Conservation (phyloP, 2,113 vertebrate genomes). For the Eonycteris spelaea region DNA sequence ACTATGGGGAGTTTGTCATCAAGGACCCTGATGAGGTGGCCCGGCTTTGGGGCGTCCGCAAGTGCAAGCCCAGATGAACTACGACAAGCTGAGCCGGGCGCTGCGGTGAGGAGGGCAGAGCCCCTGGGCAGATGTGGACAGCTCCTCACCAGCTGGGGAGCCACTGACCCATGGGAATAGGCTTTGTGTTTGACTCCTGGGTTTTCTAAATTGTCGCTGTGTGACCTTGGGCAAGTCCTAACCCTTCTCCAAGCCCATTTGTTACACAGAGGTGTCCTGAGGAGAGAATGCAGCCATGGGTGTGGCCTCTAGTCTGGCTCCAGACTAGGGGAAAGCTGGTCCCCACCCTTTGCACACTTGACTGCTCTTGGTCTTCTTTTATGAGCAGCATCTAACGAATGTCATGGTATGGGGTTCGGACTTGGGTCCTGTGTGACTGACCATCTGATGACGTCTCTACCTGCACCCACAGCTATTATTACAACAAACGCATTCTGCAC, state of each 20-base stretch:
- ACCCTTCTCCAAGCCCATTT: neutral
- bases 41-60: constrained; percentile 91
- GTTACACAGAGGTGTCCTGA: neutral
- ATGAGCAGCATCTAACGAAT: rapidly evolving
- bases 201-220: neutral
- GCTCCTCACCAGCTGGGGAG: neutral
- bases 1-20: constrained; percentile 95
- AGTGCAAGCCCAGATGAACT: constrained; percentile 97
- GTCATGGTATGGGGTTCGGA: neutral
- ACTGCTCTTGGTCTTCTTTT: neutral
- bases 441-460: neutral
- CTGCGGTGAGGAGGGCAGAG: constrained; percentile 68
- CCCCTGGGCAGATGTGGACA: neutral
- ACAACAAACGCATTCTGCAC: constrained; percentile 85
- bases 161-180: neutral
- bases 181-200: neutral
- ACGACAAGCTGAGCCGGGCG: constrained; percentile 84
- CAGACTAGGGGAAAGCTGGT: neutral
- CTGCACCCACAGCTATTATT: constrained; percentile 77
- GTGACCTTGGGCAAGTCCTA: neutral
- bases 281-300: neutral
- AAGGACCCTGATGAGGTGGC: constrained; percentile 83
- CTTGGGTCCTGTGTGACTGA: neutral
- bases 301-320: neutral
- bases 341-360: neutral